phyloP scores from a whole-genome alignment of 2,888 invertebrate species.

The Diplolepis rosae region DNA sequence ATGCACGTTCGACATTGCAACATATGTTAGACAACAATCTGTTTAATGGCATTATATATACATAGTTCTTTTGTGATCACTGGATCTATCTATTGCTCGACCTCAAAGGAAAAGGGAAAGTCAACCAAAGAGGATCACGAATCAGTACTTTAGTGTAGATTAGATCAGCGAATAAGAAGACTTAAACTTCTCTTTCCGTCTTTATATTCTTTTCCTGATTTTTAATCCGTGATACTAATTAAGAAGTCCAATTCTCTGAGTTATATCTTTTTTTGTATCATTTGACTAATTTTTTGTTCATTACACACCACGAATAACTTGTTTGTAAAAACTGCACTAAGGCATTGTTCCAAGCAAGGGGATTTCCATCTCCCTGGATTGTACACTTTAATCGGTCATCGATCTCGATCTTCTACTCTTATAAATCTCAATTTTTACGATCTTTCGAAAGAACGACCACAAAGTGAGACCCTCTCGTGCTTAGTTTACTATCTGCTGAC shows the following conservation, averaged over 20 bases:
- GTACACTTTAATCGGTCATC: constrained; percentile 51
- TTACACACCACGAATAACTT: too few relatives aligned
- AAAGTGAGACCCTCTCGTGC: constrained; percentile 35
- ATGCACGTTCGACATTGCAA: constrained; percentile 15
- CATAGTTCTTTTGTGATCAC: constrained; percentile 1
- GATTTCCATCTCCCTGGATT: constrained; percentile 42
- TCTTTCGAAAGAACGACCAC: constrained; percentile 40
- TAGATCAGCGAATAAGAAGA: background rate
- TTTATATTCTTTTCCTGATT: background rate
- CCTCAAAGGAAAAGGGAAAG: constrained; percentile 19
- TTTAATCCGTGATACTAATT: background rate
- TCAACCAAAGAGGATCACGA: constrained; percentile 35
- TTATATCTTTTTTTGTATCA: too few relatives aligned
- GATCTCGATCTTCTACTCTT: constrained; percentile 47
- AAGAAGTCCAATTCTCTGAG: too few relatives aligned
- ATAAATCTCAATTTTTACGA: constrained; percentile 50
- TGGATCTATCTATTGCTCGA: constrained; percentile 2
- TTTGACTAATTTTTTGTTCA: too few relatives aligned
- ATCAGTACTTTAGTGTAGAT: constrained; percentile 43
- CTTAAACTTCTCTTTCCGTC: background rate
- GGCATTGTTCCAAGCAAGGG: constrained; percentile 47
- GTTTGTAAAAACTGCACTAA: too few relatives aligned
- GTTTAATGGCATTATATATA: background rate
- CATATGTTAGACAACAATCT: background rate
- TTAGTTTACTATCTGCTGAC: constrained; percentile 30